Base-by-base conservation (phyloP, 2,797 vertebrate genomes). In the Sebastes kiyomatsui region DNA sequence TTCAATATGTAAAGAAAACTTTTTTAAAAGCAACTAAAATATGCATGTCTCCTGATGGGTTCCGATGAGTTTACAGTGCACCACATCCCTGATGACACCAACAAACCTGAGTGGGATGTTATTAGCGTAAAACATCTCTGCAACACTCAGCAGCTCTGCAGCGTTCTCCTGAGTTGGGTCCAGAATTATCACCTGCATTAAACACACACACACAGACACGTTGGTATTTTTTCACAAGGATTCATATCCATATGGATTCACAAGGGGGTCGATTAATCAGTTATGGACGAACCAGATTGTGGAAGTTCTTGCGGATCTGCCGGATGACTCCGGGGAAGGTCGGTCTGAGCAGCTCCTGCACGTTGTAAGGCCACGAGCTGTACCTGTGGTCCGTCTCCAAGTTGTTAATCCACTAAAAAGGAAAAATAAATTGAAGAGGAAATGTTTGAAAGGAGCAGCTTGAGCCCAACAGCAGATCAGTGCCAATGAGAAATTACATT, bases 321-420 rank as follows among this genome's bases (percentile, higher is more conserved):
- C 99, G 94, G 88, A 99, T 99, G 85, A 99, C 98, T 6, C 98
- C 99, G 0, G 98, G 99, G 92, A 99, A 99, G 0, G 99, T 99
- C 16, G 99, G 98, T 20, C 98, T 95, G 80, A 99, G 96, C 71
- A 99, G 94, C 72, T 99, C 99, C 72, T 99, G 98, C 25, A 99
- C 94, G 1, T 94, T 99, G 75, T 96, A 97, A 68, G 98, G 98
- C 99, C 98, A 99, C 0, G 97, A 97, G 72, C 92, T 96, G 76
- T 99, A 99, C 49, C 94, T 95, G 90, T 97, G 96, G 49, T 99
- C 98, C 0, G 96, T 93, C 91, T 99, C 99, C 69, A 99, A 90
- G 77, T 99, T 99, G 93, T 99, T 99, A 88, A 99, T 96, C 99
- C 99, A 99, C 99, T 99, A 22, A 89, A 79, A 12, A 67, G 25